Base-by-base conservation (phyloP, 2,888 invertebrate species). In the Drosophila testacea region DNA sequence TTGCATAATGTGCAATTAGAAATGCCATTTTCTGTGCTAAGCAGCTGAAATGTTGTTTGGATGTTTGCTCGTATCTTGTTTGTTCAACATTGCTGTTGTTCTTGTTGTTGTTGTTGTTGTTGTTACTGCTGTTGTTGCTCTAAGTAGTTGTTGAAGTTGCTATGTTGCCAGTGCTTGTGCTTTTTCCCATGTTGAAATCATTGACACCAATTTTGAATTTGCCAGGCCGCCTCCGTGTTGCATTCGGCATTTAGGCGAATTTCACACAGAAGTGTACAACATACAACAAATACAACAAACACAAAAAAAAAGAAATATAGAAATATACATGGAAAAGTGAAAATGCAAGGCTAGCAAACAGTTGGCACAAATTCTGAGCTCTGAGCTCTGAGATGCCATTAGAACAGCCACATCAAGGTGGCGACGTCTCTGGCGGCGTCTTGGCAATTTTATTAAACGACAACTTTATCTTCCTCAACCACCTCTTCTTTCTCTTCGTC, bases 171-270 rank as follows among this genome's bases (percentile, higher is more conserved):
- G 42, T 46, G 74, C 30, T 61, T 34, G 46, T 32, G 32, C 32
- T 32, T 71, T 89, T 84, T 89, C 89, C 88, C 86, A 84, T 89
- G 89, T 85, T 83, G 81, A 83, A 89, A 85, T 86, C 85, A 86
- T 89, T 86, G 85, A 86, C 85, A 86, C 85, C 89, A 86, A 86
- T 83, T 83, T 85, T 79, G 41, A 66, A 69, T 77, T 73, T 63
- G 60, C 65, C 69, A 57, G 54, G 78, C 73, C 80, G 78, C 81
- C 74, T 86, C 68, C 67, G 69, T 84, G 75, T 65, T 54, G 67
- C 69, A 68, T 65, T 77, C 61, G 51, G 65, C 81, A 68, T 84
- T 84, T 85, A 89, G 85, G 89, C 89, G 86, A 88, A 76, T 78
- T 81, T 83, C 84, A 76, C 84, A 83, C 71, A 74, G 44, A 77